These are phyloP conservation scores for Theristus sp. DNA, from an alignment of 2,888 invertebrate species.

Conservation along the genomic window DNA sequence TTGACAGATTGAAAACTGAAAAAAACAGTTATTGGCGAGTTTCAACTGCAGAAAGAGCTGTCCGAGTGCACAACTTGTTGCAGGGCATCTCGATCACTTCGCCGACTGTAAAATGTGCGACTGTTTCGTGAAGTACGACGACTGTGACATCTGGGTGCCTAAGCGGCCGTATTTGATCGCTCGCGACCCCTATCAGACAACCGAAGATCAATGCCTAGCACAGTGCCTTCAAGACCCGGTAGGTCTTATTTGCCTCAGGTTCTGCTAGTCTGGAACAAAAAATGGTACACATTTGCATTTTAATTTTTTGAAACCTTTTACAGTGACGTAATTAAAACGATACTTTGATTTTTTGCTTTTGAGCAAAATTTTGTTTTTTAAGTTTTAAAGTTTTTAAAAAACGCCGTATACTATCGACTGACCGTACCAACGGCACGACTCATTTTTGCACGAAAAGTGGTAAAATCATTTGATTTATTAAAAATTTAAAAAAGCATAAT, in stretches of 20 bases:
- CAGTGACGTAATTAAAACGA: slow-evolving; percentile 4
- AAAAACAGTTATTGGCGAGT: not conserved
- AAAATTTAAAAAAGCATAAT: too few species aligned
- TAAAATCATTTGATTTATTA: too few species aligned
- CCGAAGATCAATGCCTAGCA: slow-evolving; percentile 24
- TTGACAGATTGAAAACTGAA: not conserved
- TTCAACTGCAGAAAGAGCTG: too few species aligned
- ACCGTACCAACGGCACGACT: too few species aligned
- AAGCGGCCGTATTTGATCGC: slow-evolving; percentile 20
- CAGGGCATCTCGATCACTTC: slow-evolving; percentile 8
- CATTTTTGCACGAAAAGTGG: too few species aligned
- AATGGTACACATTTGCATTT: too few species aligned
- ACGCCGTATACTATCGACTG: too few species aligned
- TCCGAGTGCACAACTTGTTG: not conserved
- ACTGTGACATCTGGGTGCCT: slow-evolving; percentile 19
- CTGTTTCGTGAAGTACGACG: slow-evolving; percentile 24
- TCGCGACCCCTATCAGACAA: slow-evolving; percentile 18
- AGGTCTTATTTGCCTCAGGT: not conserved
- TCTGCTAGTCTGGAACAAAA: too few species aligned
- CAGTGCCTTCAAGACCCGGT: slow-evolving; percentile 11
- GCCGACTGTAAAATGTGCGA: slow-evolving; percentile 17
- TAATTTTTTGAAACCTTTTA: not conserved
- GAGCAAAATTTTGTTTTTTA: too few species aligned
- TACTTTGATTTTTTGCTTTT: not conserved
- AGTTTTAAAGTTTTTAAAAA: too few species aligned